Percentiles rank a stretch among this genome's conserved stretches.
Conservation (phyloP, 2,797 vertebrate species). For the Periparus ater region DNA sequence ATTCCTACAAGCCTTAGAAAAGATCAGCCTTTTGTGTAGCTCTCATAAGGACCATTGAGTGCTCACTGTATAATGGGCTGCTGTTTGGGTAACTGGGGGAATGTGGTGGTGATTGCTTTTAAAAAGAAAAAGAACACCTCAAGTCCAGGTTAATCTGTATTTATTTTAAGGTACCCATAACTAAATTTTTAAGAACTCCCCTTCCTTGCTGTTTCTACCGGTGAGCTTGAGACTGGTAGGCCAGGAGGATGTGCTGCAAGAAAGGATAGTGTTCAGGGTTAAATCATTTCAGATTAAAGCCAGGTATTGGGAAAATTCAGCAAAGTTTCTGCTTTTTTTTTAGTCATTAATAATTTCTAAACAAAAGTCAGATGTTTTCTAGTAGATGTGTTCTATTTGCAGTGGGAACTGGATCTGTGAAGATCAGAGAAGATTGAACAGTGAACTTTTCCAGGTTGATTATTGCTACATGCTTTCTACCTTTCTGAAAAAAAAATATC, state of each 20-base stretch:
- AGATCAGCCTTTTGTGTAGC: constrained; percentile 35
- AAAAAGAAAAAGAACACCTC: neutral
- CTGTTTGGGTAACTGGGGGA: neutral
- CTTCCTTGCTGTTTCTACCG: neutral
- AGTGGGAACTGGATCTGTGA: neutral
- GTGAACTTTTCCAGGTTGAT: neutral
- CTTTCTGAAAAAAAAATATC: neutral
- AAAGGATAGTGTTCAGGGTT: neutral
- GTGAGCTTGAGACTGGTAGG: neutral
- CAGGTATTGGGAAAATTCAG: neutral
- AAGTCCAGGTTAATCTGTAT: neutral
- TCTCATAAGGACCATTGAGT: constrained; percentile 32
- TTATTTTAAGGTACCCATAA: neutral
- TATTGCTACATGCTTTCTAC: neutral
- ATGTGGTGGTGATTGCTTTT: neutral
- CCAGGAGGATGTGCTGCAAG: neutral
- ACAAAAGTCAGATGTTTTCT: neutral
- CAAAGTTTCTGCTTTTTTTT: neutral
- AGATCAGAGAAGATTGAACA: neutral
- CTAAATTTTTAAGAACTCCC: neutral
- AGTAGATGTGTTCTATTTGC: neutral
- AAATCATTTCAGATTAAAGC: neutral
- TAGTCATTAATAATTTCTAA: neutral
- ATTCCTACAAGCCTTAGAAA: constrained; percentile 59
- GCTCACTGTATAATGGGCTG: neutral